phyloP scores from a whole-genome alignment of 1,140 invertebrate genomes.

The Hestina assimilis region DNA sequence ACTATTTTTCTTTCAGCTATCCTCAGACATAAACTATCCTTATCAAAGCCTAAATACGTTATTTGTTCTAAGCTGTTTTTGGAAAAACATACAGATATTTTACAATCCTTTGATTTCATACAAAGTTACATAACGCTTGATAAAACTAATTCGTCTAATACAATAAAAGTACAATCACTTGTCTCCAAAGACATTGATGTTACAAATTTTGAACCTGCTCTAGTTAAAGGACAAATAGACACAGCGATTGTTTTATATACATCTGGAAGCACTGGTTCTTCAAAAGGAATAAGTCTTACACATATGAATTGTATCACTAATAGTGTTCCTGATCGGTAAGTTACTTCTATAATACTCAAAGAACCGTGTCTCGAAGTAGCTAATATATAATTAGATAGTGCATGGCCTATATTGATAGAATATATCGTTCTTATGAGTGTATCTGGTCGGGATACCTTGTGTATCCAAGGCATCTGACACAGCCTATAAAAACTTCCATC shows the following conservation, averaged over 20 bases:
- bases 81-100: constrained; percentile 44
- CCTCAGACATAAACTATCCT: constrained; percentile 45
- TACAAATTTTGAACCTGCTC: constrained; percentile 44
- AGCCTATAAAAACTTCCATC: too few relatives aligned
- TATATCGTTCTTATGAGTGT: too few relatives aligned
- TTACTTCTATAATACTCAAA: too few relatives aligned
- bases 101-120: constrained; percentile 42
- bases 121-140: constrained; percentile 43
- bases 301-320: constrained; percentile 80
- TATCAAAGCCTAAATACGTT: constrained; percentile 53
- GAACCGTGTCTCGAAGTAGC: too few relatives aligned
- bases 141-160: too few relatives aligned
- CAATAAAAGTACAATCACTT: constrained; percentile 37
- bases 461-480: too few relatives aligned
- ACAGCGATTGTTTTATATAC: constrained; percentile 75
- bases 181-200: constrained; percentile 37
- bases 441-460: too few relatives aligned
- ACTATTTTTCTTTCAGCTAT: constrained; percentile 52
- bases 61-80: constrained; percentile 49
- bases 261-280: constrained; percentile 86
- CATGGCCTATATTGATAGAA: too few relatives aligned
- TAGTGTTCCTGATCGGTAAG: constrained; percentile 52
- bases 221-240: constrained; percentile 46
- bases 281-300: constrained; percentile 88
- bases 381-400: too few relatives aligned